Evolutionary conservation across 2,888 invertebrate species (phyloP), one percentile per base, ranked within the genome.

Genomic region (Drosophila pegasa): DNA sequence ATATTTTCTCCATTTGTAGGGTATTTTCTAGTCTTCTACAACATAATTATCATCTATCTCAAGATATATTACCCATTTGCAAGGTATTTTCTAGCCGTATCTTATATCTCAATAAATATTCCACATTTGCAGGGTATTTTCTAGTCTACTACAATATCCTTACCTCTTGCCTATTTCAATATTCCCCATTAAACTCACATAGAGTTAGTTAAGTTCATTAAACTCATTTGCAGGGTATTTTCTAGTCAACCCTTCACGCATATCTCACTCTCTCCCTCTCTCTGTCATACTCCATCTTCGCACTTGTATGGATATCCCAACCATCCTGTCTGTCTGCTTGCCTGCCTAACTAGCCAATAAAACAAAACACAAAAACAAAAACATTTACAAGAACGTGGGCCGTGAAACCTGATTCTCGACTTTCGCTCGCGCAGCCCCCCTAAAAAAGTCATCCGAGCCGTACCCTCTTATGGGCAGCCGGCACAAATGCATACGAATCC

Each of bases 351-450:
- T 12, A 43, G 48, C 33, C 67, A 61, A 47, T 58, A 71, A 60
- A 41, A 61, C 22, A 16, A 45, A 12, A 18, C 12, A 3, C 3
- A 25, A 25, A 25, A n/a, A 22, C 20, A 41, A 22, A 16, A 41
- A 14, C n/a, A 3, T 25, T 43, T 43, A 43, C 27, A 8, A 38
- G 22, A 48, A 38, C 61, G 70, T 65, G 58, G 64, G 68, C 40
- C 50, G 69, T 29, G 51, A 67, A 83, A 83, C 89, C 75, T 69
- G 78, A 80, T 84, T 77, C 81, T 74, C 81, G 72, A 74, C 81
- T 83, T 83, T 87, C 74, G 74, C 74, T 62, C 52, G 35, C 5
- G 37, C 27, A 55, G 37, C 27, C 48, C 31, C 55, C 54, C 67
- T 55, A 20, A 48, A 33, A 52, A 59, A 58, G 33, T 22, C 43